A percentile compares a stretch with the other conserved stretches of the same genome.
These are phyloP conservation scores for Flabesymbios commensalis DNA, from an alignment of 2,888 invertebrate genomes.

Conservation along the genomic window DNA sequence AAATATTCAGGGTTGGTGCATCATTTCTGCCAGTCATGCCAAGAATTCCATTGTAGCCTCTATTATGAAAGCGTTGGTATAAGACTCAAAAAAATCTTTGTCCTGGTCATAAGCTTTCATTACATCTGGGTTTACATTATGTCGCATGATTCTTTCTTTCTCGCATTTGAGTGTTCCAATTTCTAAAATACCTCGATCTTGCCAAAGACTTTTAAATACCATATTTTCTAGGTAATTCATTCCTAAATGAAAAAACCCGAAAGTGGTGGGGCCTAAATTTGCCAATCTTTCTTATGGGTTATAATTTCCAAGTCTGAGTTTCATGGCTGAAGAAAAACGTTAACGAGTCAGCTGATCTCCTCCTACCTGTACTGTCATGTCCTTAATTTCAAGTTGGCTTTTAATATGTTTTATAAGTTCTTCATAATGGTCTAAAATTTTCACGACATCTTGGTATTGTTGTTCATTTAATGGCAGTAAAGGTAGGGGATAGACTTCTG, in stretches of 20 bases:
- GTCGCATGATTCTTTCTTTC: conserved; percentile 21
- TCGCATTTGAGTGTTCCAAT: conserved; percentile 25
- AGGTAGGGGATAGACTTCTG: too few species aligned
- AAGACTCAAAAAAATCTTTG: conserved; percentile 29
- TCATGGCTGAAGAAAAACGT: conserved; percentile 22
- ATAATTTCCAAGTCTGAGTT: not conserved
- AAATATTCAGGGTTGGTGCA: not conserved
- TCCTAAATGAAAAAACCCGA: conserved; percentile 29
- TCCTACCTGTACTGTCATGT: conserved; percentile 24
- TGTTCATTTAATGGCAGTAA: conserved; percentile 28
- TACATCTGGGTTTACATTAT: conserved; percentile 21
- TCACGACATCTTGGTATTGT: conserved; percentile 26
- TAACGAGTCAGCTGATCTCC: conserved; percentile 32
- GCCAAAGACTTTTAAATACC: conserved; percentile 22
- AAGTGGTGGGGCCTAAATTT: conserved; percentile 20
- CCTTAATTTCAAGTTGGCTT: not conserved
- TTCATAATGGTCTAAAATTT: conserved; percentile 30
- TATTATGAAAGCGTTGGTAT: conserved; percentile 22
- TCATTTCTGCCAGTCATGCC: conserved; percentile 14
- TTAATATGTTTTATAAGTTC: conserved; percentile 10
- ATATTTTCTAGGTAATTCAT: conserved; percentile 29
- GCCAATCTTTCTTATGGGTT: conserved; percentile 15
- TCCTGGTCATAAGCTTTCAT: conserved; percentile 27
- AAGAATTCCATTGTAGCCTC: conserved; percentile 23
- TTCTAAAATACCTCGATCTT: conserved; percentile 16